Conservation (phyloP, 1,140 invertebrate genomes). For the Lasaia peninsularis region DNA sequence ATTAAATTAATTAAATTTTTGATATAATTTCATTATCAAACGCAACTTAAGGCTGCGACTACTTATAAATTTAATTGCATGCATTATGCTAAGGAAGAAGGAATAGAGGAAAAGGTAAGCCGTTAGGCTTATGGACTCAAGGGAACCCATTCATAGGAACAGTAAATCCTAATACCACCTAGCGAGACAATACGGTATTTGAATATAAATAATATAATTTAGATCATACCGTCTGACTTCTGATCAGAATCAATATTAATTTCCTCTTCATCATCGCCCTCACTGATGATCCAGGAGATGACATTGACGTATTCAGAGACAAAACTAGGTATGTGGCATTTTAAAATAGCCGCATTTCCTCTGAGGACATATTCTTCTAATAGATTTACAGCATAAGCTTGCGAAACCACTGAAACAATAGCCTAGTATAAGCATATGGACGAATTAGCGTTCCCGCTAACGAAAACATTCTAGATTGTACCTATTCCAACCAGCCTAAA, state of each 20-base stretch:
- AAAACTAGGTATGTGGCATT: slow-evolving; percentile 95
- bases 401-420: slow-evolving; percentile 89
- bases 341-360: slow-evolving; percentile 92
- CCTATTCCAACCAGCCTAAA: not conserved
- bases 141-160: slow-evolving; percentile 53
- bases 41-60: slow-evolving; percentile 61
- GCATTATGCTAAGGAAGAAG: slow-evolving; percentile 72
- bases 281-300: slow-evolving; percentile 90
- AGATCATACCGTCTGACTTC: slow-evolving; percentile 82
- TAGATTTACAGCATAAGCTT: slow-evolving; percentile 91
- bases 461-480: not conserved
- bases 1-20: slow-evolving; percentile 25
- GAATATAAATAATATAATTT: slow-evolving; percentile 17
- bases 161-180: slow-evolving; percentile 34
- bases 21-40: slow-evolving; percentile 29
- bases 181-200: not conserved
- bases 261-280: slow-evolving; percentile 67
- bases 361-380: slow-evolving; percentile 94
- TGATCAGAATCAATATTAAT: slow-evolving; percentile 79
- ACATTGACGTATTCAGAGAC: slow-evolving; percentile 92
- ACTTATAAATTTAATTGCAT: slow-evolving; percentile 64
- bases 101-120: slow-evolving; percentile 73
- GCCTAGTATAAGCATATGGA: slow-evolving; percentile 28
- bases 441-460: slow-evolving; percentile 14
- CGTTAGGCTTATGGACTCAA: slow-evolving; percentile 77